These are phyloP conservation scores for Sclerurus mexicanus DNA, from an alignment of 2,113 vertebrate species.

Conservation along the genomic window DNA sequence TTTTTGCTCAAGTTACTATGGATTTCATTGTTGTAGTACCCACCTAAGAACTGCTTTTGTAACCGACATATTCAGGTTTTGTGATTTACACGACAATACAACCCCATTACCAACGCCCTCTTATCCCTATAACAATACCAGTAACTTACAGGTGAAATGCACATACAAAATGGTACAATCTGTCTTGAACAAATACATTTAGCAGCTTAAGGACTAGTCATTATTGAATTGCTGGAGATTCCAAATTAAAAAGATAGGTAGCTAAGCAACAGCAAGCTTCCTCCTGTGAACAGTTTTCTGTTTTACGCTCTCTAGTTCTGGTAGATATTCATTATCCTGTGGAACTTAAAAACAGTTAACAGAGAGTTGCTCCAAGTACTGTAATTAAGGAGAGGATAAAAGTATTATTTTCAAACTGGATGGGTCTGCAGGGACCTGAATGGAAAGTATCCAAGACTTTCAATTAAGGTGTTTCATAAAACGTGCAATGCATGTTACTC, in stretches of 20 bases:
- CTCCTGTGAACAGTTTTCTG: constrained; percentile 47
- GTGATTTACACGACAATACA: neutral
- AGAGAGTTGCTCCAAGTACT: constrained; percentile 47
- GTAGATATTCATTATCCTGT: constrained; percentile 44
- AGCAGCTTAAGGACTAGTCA: constrained; percentile 42
- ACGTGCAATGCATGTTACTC: constrained; percentile 13
- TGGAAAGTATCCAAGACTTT: constrained; percentile 63
- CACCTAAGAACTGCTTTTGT: neutral
- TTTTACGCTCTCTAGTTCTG: constrained; percentile 9
- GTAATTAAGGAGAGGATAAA: constrained; percentile 67
- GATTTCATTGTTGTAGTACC: neutral
- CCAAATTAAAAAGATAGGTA: constrained; percentile 68
- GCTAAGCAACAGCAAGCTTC: constrained; percentile 71
- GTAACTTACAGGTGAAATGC: constrained; percentile 32
- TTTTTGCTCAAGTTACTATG: neutral
- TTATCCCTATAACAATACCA: neutral
- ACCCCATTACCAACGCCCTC: neutral
- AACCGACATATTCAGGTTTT: neutral
- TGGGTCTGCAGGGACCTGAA: constrained; percentile 45
- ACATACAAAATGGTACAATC: neutral
- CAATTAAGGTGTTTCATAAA: constrained; percentile 61
- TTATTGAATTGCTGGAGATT: constrained; percentile 59
- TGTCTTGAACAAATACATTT: constrained; percentile 43
- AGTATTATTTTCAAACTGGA: constrained; percentile 54
- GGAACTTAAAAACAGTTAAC: constrained; percentile 66